phyloP scores from a whole-genome alignment of 2,797 vertebrate species.

The Alfaro cultratus region DNA sequence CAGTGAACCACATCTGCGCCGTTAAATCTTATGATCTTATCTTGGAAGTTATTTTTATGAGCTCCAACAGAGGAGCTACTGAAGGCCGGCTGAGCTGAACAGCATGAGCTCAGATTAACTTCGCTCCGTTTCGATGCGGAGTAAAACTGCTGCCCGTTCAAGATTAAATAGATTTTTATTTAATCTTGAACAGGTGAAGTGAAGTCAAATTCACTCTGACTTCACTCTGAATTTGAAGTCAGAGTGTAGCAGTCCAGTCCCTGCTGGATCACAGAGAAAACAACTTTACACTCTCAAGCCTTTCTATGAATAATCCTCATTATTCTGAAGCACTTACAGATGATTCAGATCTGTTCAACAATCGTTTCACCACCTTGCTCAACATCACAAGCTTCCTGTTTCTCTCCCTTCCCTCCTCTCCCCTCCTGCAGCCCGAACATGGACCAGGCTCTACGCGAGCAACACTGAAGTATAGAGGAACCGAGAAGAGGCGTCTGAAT shows the following conservation, averaged over 20 bases:
- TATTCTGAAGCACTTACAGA: no score
- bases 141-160: neutral
- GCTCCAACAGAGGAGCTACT: neutral
- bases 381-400: slow-evolving; percentile 16
- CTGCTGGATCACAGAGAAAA: neutral
- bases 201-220: neutral
- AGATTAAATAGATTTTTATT: neutral
- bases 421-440: slow-evolving; percentile 90
- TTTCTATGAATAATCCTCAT: neutral
- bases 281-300: neutral
- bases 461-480: slow-evolving; percentile 90
- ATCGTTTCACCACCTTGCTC: neutral
- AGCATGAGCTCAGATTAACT: neutral
- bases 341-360: neutral
- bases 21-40: neutral
- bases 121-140: neutral
- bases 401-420: slow-evolving; percentile 20
- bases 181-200: no score
- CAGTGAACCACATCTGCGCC: neutral
- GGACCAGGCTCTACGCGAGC: slow-evolving; percentile 98
- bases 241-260: neutral
- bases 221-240: neutral
- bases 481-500: slow-evolving; percentile 85
- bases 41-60: neutral
- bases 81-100: neutral